Conservation (phyloP, 1,140 invertebrate genomes). For the Drosophila orena region DNA sequence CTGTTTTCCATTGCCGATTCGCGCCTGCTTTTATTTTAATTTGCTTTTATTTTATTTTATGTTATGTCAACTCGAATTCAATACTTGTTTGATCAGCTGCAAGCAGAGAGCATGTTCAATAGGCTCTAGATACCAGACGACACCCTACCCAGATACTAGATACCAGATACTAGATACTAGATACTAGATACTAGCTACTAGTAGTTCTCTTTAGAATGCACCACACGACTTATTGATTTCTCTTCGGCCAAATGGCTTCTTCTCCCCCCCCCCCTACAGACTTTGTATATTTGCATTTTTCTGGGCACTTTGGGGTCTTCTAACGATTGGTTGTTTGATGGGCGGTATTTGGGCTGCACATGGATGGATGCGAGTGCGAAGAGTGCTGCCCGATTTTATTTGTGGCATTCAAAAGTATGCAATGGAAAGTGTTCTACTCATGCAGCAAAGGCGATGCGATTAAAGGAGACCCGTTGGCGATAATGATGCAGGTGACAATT, state of each 20-base stretch:
- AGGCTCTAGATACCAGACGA: neutral
- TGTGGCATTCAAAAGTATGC: conserved; percentile 70
- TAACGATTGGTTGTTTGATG: neutral
- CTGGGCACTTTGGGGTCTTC: conserved; percentile 25
- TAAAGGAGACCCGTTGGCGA: neutral
- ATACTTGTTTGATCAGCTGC: conserved; percentile 31
- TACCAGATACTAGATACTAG: neutral
- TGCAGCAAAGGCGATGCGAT: neutral
- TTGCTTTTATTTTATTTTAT: neutral
- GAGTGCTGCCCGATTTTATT: neutral
- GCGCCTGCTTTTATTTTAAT: conserved; percentile 27
- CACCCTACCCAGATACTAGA: too few relatives aligned
- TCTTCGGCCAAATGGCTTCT: conserved; percentile 16
- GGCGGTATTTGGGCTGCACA: too few relatives aligned
- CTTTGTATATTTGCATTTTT: neutral
- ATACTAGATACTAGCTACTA: neutral
- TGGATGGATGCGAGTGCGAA: too few relatives aligned
- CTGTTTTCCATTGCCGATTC: conserved; percentile 11
- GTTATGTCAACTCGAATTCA: conserved; percentile 9
- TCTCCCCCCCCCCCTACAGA: too few relatives aligned
- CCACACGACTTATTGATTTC: conserved; percentile 22
- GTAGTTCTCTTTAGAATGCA: neutral
- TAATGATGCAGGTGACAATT: conserved; percentile 12
- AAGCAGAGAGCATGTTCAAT: neutral
- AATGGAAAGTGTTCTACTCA: neutral